Evolutionary conservation across 2,113 vertebrate species (phyloP), one percentile per base, ranked within the genome.

Genomic region (Eptesicus fuscus): DNA sequence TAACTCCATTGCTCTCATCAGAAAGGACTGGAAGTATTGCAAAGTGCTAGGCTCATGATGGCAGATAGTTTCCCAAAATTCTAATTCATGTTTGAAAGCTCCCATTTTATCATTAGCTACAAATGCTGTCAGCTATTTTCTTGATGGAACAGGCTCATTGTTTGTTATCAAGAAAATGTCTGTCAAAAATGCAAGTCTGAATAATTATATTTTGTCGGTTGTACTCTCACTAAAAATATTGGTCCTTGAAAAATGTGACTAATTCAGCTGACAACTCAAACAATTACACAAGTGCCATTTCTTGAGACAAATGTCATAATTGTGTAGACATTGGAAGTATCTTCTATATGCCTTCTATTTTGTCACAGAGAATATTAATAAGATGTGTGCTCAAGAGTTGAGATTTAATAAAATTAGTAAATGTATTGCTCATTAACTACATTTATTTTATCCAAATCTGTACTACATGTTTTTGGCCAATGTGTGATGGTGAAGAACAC

Each of bases 101-200:
- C 37, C 37, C 28, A 42, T 61, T 35, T 74, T 51, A 44, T 87
- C 88, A 74, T 87, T 83, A 86, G 49, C 32, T 47, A 44, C 37
- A 37, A 28, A 42, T 37, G 14, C 47, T 51, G 47, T 42, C 70
- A 35, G 49, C n/a, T 69, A n/a, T 42, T 92, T 79, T 63, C 65
- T 70, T 83, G 88, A 95, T 96, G 56, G 30, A 77, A 4, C 13
- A n/a, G 65, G 7, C 63, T 90, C 28, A 49, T 25, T 51, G 22
- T 79, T 95, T 28, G 88, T 92, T 80, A 79, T 87, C 23, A 80
- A 88, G 63, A 79, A 87, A 77, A 71, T 65, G 7, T 77, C 71
- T 95, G 40, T n/a, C 84, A 73, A 37, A 40, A 78, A 59, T 16
- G 30, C 20, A 83, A 44, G n/a, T 65, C 47, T 51, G 73, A 82